Percentiles rank a stretch among this genome's conserved stretches.
Evolutionary conservation across 2,113 vertebrate genomes (phyloP).

Genomic region (Colius striatus): DNA sequence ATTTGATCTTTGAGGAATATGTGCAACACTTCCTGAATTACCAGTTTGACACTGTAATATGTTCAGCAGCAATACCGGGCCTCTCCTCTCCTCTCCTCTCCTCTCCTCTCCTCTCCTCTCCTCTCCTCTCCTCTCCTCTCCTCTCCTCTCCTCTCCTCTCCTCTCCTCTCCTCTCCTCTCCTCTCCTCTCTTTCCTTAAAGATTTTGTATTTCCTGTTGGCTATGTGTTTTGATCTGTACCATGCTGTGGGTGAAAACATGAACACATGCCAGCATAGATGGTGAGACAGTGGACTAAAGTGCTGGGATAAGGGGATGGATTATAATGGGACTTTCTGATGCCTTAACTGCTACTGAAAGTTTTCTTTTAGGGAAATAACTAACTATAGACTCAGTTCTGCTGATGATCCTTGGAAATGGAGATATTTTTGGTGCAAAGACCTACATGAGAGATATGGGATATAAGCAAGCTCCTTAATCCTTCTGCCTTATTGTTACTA

Average conservation of each 20-base stretch:
- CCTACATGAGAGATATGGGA: background rate
- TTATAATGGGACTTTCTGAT: background rate
- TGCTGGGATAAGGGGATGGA: background rate
- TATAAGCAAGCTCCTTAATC: background rate
- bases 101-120: fast-evolving
- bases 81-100: background rate
- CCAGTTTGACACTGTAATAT: background rate
- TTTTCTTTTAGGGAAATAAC: background rate
- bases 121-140: background rate
- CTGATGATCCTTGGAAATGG: background rate
- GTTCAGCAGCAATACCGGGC: background rate
- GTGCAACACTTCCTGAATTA: background rate
- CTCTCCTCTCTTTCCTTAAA: too few relatives aligned
- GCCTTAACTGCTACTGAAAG: background rate
- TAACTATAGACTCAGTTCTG: background rate
- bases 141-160: fast-evolving
- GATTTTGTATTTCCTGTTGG: background rate
- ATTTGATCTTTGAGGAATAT: background rate
- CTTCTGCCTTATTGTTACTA: background rate
- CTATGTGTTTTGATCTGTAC: background rate
- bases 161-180: too few relatives aligned
- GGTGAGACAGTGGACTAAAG: background rate
- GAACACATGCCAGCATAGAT: background rate
- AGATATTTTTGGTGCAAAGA: background rate
- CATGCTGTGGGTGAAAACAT: background rate